Evolutionary conservation across 2,113 vertebrate species (phyloP), one percentile per base, ranked within the genome.

Genomic region (Excalfactoria chinensis): DNA sequence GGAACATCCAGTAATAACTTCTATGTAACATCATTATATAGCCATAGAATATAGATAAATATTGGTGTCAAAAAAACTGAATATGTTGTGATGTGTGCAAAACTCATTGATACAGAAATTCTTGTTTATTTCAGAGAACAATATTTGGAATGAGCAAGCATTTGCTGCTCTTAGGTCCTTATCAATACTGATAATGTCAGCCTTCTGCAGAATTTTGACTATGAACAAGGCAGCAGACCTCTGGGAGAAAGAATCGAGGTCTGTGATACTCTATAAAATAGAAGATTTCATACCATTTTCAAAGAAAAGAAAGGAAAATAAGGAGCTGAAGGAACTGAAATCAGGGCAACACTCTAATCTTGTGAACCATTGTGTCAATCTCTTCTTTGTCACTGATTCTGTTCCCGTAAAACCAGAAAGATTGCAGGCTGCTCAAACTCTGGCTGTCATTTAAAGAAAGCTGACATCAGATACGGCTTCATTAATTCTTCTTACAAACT

Each of bases 401-500:
- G 14, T 73, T 91, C 40, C 32, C 84, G 3, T 72, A 82, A 84
- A 82, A 87, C 30, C 28, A 84, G 63, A 72, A 87, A 78, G 86
- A 37, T 28, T 81, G 69, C 35, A 62, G 66, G 34, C 73, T 82
- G 34, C 78, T 76, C 13, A 44, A 82, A 76, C 68, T 93, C 59
- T 0, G 0, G 7, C 76, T 90, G 67, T 87, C 71, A 51, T 85
- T 70, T 90, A 69, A 37, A 79, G 71, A 76, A 79, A 73, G 49
- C 63, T 79, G 74, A 34, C 74, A 76, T 85, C 84, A 82, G 66
- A 60, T 85, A 46, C 13, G 68, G 28, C 70, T 86, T 89, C 66
- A 82, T 93, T 94, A 89, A 90, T 93, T 92, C 72, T 43, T 70
- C 89, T 93, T 91, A 83, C 25, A 73, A 63, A 84, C 66, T 68